Percentiles rank a stretch among this genome's conserved stretches.
These are phyloP conservation scores for Hymenopus coronatus DNA, from an alignment of 2,888 invertebrate genomes.

Conservation along the genomic window DNA sequence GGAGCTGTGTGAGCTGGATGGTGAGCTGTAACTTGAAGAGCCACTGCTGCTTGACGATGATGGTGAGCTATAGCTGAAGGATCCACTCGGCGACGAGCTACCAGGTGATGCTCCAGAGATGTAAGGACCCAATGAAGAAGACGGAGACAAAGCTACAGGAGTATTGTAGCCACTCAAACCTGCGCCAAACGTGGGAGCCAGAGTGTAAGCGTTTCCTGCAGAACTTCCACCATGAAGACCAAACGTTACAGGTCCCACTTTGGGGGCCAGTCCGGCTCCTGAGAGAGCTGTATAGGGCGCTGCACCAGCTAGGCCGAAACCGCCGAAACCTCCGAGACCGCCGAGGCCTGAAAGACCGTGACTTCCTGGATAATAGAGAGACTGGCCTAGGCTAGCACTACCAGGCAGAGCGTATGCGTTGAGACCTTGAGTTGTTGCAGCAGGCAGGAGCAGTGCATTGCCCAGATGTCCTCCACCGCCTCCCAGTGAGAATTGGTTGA, in stretches of 20 bases:
- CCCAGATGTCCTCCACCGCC: background rate
- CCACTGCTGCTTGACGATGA: background rate
- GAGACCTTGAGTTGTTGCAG: background rate
- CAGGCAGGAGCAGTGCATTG: background rate
- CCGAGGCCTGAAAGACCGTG: background rate
- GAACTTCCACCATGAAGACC: conserved; percentile 20
- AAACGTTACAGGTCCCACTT: conserved; percentile 30
- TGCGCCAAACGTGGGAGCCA: background rate
- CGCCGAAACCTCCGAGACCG: background rate
- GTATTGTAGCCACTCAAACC: background rate
- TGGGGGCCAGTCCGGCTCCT: background rate
- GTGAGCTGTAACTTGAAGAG: background rate
- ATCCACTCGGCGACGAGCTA: background rate
- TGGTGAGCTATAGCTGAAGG: background rate
- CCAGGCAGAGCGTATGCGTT: conserved; percentile 1
- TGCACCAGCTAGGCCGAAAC: background rate
- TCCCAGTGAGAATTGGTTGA: background rate
- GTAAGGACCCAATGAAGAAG: background rate
- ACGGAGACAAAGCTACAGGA: background rate
- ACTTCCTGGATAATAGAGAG: conserved; percentile 1
- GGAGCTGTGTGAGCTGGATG: background rate
- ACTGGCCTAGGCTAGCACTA: conserved; percentile 19
- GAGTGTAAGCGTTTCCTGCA: background rate
- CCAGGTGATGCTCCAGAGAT: background rate
- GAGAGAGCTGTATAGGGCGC: background rate